Percentiles rank a stretch among this genome's conserved stretches.
Evolutionary conservation across 2,113 vertebrate genomes (phyloP).

Genomic region (Machaerirhynchus nigripectus): DNA sequence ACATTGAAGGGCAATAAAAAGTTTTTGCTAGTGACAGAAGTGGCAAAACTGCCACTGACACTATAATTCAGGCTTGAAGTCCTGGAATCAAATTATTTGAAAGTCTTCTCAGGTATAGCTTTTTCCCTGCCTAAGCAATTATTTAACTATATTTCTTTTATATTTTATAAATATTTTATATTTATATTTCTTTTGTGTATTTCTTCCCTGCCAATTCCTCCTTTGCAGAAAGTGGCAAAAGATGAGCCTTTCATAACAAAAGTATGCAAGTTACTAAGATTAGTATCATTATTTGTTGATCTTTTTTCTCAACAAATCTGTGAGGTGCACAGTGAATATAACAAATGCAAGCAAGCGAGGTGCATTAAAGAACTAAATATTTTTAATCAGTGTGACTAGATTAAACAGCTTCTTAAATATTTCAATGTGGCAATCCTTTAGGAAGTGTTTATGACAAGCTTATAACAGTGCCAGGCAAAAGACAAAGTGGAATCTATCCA

Average conservation of each 20-base stretch:
- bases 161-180: conserved; percentile 50
- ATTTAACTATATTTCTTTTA: conserved; percentile 24
- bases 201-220: conserved; percentile 1
- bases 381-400: conserved; percentile 55
- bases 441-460: conserved; percentile 68
- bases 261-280: not conserved
- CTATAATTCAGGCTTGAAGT: not conserved
- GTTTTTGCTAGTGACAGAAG: not conserved
- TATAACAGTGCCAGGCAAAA: conserved; percentile 65
- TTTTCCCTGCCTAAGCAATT: not conserved
- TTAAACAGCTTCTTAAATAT: conserved; percentile 66
- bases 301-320: conserved; percentile 12
- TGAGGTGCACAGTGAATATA: not conserved
- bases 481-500: conserved; percentile 67
- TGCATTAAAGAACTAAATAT: conserved; percentile 32
- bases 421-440: conserved; percentile 60
- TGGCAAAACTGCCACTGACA: not conserved
- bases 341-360: not conserved
- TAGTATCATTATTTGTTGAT: conserved; percentile 8
- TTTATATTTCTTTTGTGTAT: conserved; percentile 8
- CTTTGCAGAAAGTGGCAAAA: conserved; percentile 1
- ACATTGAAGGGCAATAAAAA: conserved; percentile 2
- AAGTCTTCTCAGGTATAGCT: not conserved
- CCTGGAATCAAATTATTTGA: not conserved
- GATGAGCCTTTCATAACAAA: conserved; percentile 16